phyloP scores from a whole-genome alignment of 1,140 invertebrate genomes.

The Drosophila ambigua region DNA sequence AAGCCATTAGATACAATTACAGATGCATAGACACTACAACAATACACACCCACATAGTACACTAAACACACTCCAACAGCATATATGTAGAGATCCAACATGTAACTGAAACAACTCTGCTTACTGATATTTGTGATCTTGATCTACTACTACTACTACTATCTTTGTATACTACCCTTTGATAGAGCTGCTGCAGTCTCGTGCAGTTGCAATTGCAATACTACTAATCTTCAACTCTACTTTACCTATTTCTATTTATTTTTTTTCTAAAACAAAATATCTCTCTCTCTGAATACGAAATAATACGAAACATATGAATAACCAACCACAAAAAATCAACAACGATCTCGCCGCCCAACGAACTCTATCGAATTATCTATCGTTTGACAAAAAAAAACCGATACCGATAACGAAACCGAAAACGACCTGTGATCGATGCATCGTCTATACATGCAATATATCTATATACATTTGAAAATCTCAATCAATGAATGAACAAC shows the following conservation, averaged over 20 bases:
- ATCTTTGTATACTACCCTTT: constrained; percentile 44
- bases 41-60: constrained; percentile 15
- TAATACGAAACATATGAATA: constrained; percentile 32
- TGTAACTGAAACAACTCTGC: constrained; percentile 32
- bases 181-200: constrained; percentile 31
- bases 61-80: constrained; percentile 11
- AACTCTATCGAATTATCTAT: constrained; percentile 8
- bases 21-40: neutral
- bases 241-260: constrained; percentile 65
- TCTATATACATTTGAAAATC: constrained; percentile 16
- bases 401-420: neutral
- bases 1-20: too few species aligned
- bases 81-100: constrained; percentile 14
- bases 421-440: constrained; percentile 40
- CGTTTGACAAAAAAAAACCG: constrained; percentile 22
- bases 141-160: constrained; percentile 34
- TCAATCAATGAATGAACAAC: constrained; percentile 35
- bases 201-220: constrained; percentile 44
- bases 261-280: constrained; percentile 52
- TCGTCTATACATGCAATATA: constrained; percentile 2
- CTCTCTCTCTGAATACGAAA: constrained; percentile 2
- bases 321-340: constrained; percentile 32
- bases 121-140: constrained; percentile 52
- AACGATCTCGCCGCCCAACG: constrained; percentile 59
- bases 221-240: constrained; percentile 77